Evolutionary conservation across 2,888 invertebrate species (phyloP).

Genomic region (Conus canariensis): DNA sequence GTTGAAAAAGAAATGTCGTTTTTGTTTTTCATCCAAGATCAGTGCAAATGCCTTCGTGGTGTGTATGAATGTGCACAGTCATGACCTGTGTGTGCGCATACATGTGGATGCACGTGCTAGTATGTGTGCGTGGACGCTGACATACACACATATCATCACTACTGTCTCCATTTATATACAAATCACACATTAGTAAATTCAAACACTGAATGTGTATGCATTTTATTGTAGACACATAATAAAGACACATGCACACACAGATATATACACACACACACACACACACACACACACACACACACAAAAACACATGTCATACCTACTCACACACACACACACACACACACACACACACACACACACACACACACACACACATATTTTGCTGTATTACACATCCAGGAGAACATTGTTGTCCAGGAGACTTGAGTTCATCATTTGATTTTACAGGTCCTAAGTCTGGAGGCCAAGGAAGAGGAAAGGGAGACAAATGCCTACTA

Average conservation of each 20-base stretch:
- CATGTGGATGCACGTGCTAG: not conserved
- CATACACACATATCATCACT: no score
- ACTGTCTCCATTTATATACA: no score
- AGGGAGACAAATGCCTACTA: not conserved
- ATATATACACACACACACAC: not conserved
- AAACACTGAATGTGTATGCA: no score
- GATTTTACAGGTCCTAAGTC: not conserved
- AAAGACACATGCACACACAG: not conserved
- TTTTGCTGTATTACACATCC: not conserved
- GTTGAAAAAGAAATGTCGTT: no score
- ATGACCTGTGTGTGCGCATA: not conserved
- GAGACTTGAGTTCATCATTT: not conserved
- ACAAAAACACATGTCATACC: not conserved
- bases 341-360: slow-evolving; percentile 23
- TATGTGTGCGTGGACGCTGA: not conserved
- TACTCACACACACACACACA: slow-evolving; percentile 2
- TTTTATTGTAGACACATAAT: no score
- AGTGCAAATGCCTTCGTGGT: no score
- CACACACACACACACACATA: not conserved
- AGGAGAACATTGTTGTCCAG: no score
- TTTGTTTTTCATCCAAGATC: no score
- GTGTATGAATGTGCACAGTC: no score
- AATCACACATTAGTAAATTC: no score
- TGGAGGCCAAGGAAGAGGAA: slow-evolving; percentile 2
- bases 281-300: slow-evolving; percentile 13